Conservation (phyloP, 2,888 invertebrate species). For the Tenthredo distinguenda region DNA sequence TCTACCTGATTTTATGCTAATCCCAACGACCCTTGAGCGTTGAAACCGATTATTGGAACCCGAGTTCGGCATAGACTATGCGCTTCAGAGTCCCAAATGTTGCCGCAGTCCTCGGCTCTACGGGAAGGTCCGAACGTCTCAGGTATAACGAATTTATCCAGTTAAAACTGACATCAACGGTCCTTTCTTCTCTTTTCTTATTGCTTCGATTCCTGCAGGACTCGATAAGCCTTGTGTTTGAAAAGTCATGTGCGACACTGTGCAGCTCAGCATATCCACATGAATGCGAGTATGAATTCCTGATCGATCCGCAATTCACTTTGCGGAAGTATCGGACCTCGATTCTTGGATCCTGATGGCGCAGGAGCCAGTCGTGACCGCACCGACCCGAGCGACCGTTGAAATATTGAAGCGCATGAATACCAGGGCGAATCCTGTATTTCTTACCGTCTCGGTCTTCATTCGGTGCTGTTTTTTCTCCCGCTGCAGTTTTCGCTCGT, state of each 20-base stretch:
- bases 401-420: neutral
- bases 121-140: neutral
- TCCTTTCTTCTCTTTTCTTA: neutral
- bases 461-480: neutral
- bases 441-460: neutral
- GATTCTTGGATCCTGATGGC: neutral
- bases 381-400: neutral
- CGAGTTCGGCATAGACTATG: neutral
- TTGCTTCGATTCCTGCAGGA: neutral
- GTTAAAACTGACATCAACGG: neutral
- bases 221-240: no score
- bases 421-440: neutral
- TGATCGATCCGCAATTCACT: neutral
- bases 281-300: neutral
- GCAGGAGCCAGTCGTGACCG: neutral
- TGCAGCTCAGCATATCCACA: no score
- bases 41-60: conserved; percentile 39
- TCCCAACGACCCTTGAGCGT: conserved; percentile 11
- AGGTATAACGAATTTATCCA: conserved; percentile 13
- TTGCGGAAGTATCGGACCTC: no score
- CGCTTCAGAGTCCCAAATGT: conserved; percentile 32
- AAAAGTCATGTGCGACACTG: no score
- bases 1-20: conserved; percentile 51
- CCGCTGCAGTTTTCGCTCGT: neutral
- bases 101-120: neutral